Conservation (phyloP, 2,888 invertebrate genomes). For the Glomeris marginata region DNA sequence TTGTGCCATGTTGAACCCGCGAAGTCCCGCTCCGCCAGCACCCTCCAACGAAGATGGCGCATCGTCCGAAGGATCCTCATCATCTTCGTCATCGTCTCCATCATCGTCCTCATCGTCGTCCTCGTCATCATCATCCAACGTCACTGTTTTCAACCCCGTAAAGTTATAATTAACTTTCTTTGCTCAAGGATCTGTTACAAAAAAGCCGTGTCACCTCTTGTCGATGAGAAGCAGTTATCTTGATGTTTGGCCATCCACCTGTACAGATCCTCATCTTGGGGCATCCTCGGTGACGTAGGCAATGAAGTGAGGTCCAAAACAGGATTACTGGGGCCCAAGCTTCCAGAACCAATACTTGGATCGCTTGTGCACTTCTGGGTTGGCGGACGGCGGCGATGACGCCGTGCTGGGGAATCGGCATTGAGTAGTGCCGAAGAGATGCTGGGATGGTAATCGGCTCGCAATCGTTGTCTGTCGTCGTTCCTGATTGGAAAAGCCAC, state of each 20-base stretch:
- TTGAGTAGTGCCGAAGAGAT: neutral
- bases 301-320: neutral
- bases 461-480: conserved; percentile 29
- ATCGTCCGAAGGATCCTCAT: neutral
- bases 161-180: too few relatives aligned
- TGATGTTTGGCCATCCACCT: conserved; percentile 95
- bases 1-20: conserved; percentile 21
- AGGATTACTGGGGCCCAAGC: conserved; percentile 18
- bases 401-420: neutral
- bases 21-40: conserved; percentile 2
- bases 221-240: conserved; percentile 27
- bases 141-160: too few relatives aligned
- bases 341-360: conserved; percentile 27
- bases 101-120: conserved; percentile 23
- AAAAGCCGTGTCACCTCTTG: too few relatives aligned
- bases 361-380: conserved; percentile 23
- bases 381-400: neutral
- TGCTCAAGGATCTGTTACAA: too few relatives aligned
- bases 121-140: neutral
- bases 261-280: conserved; percentile 66
- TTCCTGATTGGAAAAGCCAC: conserved; percentile 50
- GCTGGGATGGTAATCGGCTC: neutral
- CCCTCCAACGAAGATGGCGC: too few relatives aligned
- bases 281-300: conserved; percentile 21
- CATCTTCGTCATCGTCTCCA: conserved; percentile 19